Percentiles rank a stretch among this genome's conserved stretches.
phyloP scores from a whole-genome alignment of 2,113 vertebrate genomes.

The Prochilodus magdalenae region DNA sequence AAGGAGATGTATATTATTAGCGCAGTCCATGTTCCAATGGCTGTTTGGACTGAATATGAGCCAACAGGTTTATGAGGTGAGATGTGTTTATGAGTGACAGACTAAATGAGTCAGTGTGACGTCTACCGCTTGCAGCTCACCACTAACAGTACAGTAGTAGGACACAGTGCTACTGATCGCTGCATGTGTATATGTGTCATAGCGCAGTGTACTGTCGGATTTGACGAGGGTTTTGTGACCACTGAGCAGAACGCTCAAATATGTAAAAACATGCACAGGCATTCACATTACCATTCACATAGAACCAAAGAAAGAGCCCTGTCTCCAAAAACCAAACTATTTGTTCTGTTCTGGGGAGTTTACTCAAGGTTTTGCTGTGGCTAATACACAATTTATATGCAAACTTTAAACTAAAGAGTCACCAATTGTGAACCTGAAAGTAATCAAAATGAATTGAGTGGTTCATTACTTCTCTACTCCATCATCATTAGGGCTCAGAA shows the following conservation, averaged over 20 bases:
- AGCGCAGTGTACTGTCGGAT: not conserved
- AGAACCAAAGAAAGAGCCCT: not conserved
- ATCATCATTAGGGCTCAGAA: conserved; percentile 50
- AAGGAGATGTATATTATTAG: not conserved
- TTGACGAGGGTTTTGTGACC: conserved; percentile 1
- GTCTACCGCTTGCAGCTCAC: not conserved
- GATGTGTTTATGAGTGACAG: conserved; percentile 3
- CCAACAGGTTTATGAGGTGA: not conserved
- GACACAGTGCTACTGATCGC: not conserved
- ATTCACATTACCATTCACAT: not conserved
- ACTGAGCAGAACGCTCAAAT: conserved; percentile 9
- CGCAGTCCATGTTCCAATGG: not conserved
- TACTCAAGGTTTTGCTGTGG: not conserved
- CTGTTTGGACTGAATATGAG: not conserved
- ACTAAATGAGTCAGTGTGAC: not conserved
- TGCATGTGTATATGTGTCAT: not conserved
- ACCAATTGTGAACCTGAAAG: conserved; percentile 28
- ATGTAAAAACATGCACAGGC: not conserved
- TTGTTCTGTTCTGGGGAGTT: not conserved
- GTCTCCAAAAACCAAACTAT: not conserved
- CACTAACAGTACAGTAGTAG: not conserved
- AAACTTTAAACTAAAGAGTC: conserved; percentile 25
- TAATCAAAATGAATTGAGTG: conserved; percentile 46
- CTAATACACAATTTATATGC: conserved; percentile 35
- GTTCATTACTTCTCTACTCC: conserved; percentile 45